phyloP scores from a whole-genome alignment of 1,140 invertebrate genomes.

The Drosophila melanica region DNA sequence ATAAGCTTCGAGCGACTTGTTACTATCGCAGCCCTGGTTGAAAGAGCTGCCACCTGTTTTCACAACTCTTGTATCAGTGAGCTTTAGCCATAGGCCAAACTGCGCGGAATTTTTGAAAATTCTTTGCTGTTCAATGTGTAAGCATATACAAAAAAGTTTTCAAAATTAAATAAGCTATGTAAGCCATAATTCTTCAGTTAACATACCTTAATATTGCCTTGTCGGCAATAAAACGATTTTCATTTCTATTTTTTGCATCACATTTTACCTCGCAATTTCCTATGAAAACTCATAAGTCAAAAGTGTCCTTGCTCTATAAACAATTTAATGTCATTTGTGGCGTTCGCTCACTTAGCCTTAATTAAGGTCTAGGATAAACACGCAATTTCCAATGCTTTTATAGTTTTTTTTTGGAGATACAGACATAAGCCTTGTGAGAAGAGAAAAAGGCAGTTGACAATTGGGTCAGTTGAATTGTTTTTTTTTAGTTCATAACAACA shows the following conservation, averaged over 20 bases:
- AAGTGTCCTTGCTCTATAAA: constrained; percentile 64
- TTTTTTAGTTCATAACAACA: not conserved
- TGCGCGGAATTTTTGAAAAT: not conserved
- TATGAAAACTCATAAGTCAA: constrained; percentile 52
- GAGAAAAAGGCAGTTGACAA: constrained; percentile 36
- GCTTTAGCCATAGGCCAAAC: not conserved
- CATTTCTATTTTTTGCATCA: constrained; percentile 24
- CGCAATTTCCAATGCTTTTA: constrained; percentile 41
- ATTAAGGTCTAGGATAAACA: constrained; percentile 56
- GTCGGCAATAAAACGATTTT: not conserved
- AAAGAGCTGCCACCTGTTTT: constrained; percentile 11
- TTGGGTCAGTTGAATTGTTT: constrained; percentile 48
- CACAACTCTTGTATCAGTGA: constrained; percentile 1
- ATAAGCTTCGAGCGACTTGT: no score
- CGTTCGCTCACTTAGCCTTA: constrained; percentile 57
- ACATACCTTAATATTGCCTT: not conserved
- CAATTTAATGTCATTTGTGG: constrained; percentile 62
- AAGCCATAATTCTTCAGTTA: not conserved
- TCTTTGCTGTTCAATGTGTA: no score
- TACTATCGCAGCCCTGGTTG: constrained; percentile 1
- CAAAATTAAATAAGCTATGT: no score
- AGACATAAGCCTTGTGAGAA: constrained; percentile 42
- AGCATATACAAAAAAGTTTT: no score
- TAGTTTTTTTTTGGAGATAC: constrained; percentile 47
- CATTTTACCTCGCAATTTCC: constrained; percentile 31